Evolutionary conservation across 2,113 vertebrate genomes (phyloP).

Genomic region (Mormoops blainvillei): DNA sequence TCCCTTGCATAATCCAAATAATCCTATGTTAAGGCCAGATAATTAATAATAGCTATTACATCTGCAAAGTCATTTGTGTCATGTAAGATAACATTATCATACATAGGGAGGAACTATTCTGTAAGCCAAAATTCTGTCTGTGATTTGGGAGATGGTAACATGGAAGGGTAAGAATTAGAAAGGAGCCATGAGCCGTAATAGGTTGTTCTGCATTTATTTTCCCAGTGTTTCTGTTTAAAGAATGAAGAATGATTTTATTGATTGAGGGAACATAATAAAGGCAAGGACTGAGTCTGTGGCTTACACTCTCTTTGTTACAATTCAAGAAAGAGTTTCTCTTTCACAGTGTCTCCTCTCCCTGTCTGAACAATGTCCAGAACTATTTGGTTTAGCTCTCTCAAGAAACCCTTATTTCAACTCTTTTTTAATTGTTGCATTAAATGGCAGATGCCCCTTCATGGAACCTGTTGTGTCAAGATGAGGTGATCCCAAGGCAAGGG

Average conservation of each 20-base stretch:
- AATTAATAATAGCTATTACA: not conserved
- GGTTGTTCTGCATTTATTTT: not conserved
- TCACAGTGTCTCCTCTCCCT: not conserved
- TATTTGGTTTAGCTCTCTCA: not conserved
- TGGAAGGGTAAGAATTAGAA: not conserved
- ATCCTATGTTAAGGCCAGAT: not conserved
- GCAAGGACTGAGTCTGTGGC: not conserved
- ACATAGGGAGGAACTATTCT: not conserved
- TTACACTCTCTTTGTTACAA: not conserved
- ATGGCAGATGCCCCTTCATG: not conserved
- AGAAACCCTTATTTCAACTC: not conserved
- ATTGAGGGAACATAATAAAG: not conserved
- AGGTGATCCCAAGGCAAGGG: not conserved
- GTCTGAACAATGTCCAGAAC: not conserved
- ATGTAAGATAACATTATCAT: not conserved
- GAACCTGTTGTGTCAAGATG: not conserved
- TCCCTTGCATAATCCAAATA: not conserved
- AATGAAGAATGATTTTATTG: not conserved
- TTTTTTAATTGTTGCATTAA: not conserved
- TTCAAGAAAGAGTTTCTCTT: not conserved
- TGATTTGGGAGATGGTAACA: not conserved
- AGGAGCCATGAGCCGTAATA: not conserved
- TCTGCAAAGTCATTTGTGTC: not conserved
- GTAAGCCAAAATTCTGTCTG: not conserved
- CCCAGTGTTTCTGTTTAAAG: not conserved